These are phyloP conservation scores for Furcifer pardalis DNA, from an alignment of 2,797 vertebrate species.

Conservation along the genomic window DNA sequence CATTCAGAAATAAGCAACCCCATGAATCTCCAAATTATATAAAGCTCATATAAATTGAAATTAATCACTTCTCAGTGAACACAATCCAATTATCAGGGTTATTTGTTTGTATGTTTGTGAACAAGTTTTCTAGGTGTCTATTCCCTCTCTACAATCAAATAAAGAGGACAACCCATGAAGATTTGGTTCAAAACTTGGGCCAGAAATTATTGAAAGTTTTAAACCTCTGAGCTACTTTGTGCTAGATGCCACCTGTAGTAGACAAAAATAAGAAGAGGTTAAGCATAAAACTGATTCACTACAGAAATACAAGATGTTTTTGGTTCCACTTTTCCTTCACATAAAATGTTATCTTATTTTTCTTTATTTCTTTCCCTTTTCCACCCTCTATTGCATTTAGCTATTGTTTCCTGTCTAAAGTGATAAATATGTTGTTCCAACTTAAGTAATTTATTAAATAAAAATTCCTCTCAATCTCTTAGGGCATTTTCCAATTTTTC, in stretches of 20 bases:
- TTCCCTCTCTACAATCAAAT: too few relatives aligned
- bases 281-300: not conserved
- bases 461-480: not conserved
- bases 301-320: not conserved
- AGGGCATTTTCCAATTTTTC: not conserved
- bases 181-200: too few relatives aligned
- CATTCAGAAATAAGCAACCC: too few relatives aligned
- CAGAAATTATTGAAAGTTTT: not conserved
- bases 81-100: too few relatives aligned
- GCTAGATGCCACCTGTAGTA: not conserved
- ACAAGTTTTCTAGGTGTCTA: too few relatives aligned
- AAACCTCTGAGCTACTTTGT: not conserved
- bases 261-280: not conserved
- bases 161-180: too few relatives aligned
- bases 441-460: conserved; percentile 22
- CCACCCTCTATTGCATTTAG: not conserved
- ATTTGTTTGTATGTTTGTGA: too few relatives aligned
- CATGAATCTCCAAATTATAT: too few relatives aligned
- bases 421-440: conserved; percentile 28
- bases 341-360: conserved; percentile 14
- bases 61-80: too few relatives aligned
- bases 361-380: not conserved
- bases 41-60: too few relatives aligned
- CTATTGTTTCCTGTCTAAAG: not conserved
- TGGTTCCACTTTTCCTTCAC: not conserved